phyloP scores from a whole-genome alignment of 1,140 invertebrate genomes.

The Tribolium madens region DNA sequence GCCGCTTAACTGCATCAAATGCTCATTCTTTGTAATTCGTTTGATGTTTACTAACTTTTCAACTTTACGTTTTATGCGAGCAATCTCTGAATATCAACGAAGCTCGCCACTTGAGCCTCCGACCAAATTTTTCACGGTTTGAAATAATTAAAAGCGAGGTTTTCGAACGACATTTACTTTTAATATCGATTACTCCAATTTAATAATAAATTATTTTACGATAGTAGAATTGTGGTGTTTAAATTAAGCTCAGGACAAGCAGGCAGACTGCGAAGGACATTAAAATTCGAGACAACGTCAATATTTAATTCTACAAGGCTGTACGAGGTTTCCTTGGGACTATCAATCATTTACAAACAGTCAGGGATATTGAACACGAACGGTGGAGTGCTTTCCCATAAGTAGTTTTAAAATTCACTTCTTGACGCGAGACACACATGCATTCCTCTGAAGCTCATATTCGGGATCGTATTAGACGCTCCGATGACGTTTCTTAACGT shows the following conservation, averaged over 20 bases:
- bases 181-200: slow-evolving; percentile 7
- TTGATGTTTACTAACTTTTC: slow-evolving; percentile 56
- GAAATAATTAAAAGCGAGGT: background rate
- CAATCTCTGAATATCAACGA: slow-evolving; percentile 40
- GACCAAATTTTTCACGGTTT: background rate
- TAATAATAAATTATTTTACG: slow-evolving; percentile 44
- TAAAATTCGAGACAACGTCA: slow-evolving; percentile 57
- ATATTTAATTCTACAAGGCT: slow-evolving; percentile 56
- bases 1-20: slow-evolving; percentile 52
- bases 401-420: slow-evolving; percentile 51
- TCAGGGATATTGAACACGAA: slow-evolving; percentile 53
- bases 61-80: slow-evolving; percentile 40
- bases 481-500: slow-evolving; percentile 11
- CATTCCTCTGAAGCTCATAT: slow-evolving; percentile 23
- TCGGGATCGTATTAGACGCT: slow-evolving; percentile 14
- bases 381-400: slow-evolving; percentile 46
- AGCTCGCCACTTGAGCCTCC: background rate
- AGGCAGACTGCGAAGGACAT: slow-evolving; percentile 43
- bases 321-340: slow-evolving; percentile 51
- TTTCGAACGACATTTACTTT: background rate
- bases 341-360: slow-evolving; percentile 58
- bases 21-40: slow-evolving; percentile 54
- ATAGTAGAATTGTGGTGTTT: slow-evolving; percentile 38
- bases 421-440: slow-evolving; percentile 38
- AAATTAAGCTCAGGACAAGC: slow-evolving; percentile 39